Conservation (phyloP, 2,888 invertebrate genomes). For the Hyposoter dolosus region DNA sequence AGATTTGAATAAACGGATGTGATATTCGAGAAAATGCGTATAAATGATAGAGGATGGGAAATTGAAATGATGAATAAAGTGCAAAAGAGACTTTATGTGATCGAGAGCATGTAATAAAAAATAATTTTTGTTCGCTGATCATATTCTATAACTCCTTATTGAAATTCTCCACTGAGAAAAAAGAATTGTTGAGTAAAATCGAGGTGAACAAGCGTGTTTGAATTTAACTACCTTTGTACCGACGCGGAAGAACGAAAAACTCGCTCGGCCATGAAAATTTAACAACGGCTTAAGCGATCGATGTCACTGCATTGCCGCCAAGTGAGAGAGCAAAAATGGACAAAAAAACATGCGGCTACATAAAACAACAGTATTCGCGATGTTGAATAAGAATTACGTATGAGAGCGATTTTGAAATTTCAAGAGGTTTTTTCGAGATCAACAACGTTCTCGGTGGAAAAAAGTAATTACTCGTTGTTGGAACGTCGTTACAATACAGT, state of each 20-base stretch:
- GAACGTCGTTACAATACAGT: neutral
- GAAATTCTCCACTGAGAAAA: neutral
- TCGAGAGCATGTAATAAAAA: neutral
- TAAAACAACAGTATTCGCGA: neutral
- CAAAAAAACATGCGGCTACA: neutral
- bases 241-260: conserved; percentile 13
- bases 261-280: conserved; percentile 77
- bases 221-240: conserved; percentile 12
- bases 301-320: conserved; percentile 15
- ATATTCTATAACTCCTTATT: neutral
- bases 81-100: neutral
- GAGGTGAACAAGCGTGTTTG: neutral
- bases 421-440: neutral
- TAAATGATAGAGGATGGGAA: neutral
- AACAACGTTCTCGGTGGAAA: neutral
- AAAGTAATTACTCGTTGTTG: neutral
- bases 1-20: conserved; percentile 24
- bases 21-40: neutral
- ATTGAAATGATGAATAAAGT: neutral
- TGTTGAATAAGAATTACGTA: neutral
- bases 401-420: neutral
- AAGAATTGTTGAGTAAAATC: neutral
- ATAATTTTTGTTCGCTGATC: neutral
- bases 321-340: conserved; percentile 22
- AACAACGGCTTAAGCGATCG: conserved; percentile 72